These are phyloP conservation scores for Ditylenchus dipsaci DNA, from an alignment of 1,140 invertebrate species.

Conservation along the genomic window DNA sequence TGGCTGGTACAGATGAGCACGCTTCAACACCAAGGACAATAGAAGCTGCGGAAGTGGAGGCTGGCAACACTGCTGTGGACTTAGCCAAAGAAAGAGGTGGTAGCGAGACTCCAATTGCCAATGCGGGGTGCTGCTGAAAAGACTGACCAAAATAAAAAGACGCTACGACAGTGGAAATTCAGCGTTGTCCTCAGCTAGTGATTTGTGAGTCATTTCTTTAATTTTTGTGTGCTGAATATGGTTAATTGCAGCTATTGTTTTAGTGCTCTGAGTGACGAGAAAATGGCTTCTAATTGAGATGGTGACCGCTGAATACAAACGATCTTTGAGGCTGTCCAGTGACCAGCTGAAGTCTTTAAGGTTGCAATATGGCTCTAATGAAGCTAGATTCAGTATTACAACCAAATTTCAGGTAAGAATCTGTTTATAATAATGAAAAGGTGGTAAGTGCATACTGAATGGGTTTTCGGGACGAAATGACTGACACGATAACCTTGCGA, in stretches of 20 bases:
- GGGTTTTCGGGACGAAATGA: no score
- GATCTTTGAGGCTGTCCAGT: conserved; percentile 74
- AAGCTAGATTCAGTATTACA: conserved; percentile 94
- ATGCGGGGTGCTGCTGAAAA: not conserved
- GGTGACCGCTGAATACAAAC: conserved; percentile 31
- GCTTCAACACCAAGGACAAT: conserved; percentile 7
- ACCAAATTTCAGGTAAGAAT: conserved; percentile 82
- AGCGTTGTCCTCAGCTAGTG: conserved; percentile 13
- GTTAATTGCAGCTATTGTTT: not conserved
- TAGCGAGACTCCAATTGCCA: not conserved
- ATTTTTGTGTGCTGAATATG: not conserved
- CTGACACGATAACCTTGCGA: no score
- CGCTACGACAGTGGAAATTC: conserved; percentile 30
- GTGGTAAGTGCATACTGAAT: no score
- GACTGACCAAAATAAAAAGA: conserved; percentile 11
- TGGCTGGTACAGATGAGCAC: conserved; percentile 29
- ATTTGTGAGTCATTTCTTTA: conserved; percentile 10
- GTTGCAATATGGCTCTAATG: conserved; percentile 83
- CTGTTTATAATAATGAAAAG: not conserved
- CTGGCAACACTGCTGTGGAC: conserved; percentile 6
- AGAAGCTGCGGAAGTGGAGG: conserved; percentile 15
- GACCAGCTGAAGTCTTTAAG: conserved; percentile 72
- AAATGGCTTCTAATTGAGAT: not conserved
- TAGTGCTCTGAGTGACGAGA: conserved; percentile 8
- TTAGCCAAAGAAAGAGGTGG: not conserved